Evolutionary conservation across 2,113 vertebrate genomes (phyloP).

Genomic region (Grus americana): DNA sequence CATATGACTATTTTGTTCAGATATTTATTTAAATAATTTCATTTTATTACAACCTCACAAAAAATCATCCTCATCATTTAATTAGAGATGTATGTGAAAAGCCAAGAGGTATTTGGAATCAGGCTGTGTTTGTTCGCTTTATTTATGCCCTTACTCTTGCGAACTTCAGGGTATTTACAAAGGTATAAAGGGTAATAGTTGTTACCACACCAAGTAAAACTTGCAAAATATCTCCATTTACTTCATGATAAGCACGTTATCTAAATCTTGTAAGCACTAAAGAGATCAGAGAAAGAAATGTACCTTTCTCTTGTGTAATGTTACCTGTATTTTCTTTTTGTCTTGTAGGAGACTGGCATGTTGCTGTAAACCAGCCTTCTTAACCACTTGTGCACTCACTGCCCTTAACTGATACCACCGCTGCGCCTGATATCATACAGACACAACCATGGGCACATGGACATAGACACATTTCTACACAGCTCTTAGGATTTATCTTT

Average conservation of each 20-base stretch:
- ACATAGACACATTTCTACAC: not conserved
- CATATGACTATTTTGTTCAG: not conserved
- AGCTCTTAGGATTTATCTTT: not conserved
- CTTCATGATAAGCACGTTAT: slow-evolving; percentile 54
- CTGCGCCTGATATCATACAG: fast-evolving
- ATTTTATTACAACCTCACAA: slow-evolving; percentile 23
- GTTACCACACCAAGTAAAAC: slow-evolving; percentile 61
- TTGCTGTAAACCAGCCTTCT: not conserved
- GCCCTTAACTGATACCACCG: not conserved
- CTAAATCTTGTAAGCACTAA: slow-evolving; percentile 58
- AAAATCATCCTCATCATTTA: not conserved
- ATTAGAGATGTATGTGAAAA: slow-evolving; percentile 33
- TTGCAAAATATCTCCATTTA: slow-evolving; percentile 54
- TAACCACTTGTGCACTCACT: not conserved
- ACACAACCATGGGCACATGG: not conserved
- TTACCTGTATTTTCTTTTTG: slow-evolving; percentile 55
- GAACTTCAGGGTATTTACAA: slow-evolving; percentile 44
- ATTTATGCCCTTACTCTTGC: slow-evolving; percentile 25
- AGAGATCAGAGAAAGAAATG: slow-evolving; percentile 63
- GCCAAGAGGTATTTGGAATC: slow-evolving; percentile 16
- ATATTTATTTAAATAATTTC: slow-evolving; percentile 28
- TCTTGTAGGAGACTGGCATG: not conserved
- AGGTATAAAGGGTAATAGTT: slow-evolving; percentile 55
- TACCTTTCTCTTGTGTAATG: slow-evolving; percentile 68
- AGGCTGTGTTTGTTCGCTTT: slow-evolving; percentile 15